Evolutionary conservation across 2,888 invertebrate species (phyloP), one percentile per base, ranked within the genome.

Genomic region (Campoplex nolae): DNA sequence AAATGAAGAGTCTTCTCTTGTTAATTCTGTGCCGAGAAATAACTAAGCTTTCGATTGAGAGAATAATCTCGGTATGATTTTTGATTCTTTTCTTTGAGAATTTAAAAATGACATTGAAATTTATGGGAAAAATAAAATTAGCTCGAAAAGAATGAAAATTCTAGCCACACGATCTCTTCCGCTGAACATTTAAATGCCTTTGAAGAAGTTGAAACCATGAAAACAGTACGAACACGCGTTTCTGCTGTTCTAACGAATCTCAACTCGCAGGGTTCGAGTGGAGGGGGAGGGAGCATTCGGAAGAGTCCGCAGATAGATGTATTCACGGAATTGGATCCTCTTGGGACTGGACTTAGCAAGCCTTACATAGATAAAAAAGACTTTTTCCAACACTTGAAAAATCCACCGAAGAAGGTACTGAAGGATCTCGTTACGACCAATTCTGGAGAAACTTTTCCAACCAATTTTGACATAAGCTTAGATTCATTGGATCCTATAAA

Each of bases 351-450:
- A 93, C 96, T 97, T 95, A 97, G 97, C 95, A 97, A 97, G 95
- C 98, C 98, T 88, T 98, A 98, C 95, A 97, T 98, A 93, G 98
- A 98, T 96, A 98, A 98, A 95, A 98, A 98, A 96, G 98, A 98
- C 95, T 98, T 98, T 96, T 98, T 98, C 96, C 98, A 98, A 96
- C 98, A 98, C 95, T 96, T 98, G 93, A 98, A 98, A 96, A 98
- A 98, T 95, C 98, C 98, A 91, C 98, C 98, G 91, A 98, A 98
- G 95, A 98, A 98, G 95, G 97, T 97, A 88, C 96, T 98, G 92
- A 98, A 98, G 95, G 98, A 98, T 95, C 95, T 98, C 94, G 97
- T 97, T 83, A 90, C 91, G 18, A 93, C 91, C 11, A 92, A 87
- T 86, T 91, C 92, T 16, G 92, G 89, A 65, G 94, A 94, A 18